Conservation (phyloP, 1,140 invertebrate genomes). For the Mya arenaria region DNA sequence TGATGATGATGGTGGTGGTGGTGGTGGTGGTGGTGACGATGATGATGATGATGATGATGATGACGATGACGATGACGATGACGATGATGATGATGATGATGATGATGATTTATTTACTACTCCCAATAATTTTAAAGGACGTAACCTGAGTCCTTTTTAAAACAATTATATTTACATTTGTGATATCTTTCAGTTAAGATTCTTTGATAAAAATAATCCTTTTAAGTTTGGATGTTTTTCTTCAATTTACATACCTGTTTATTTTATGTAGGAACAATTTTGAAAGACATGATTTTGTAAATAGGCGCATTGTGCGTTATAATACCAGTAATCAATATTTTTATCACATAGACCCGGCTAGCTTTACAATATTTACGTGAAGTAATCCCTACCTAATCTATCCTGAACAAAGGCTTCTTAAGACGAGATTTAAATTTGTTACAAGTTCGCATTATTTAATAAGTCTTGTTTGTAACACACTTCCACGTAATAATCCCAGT, state of each 20-base stretch:
- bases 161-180: not conserved
- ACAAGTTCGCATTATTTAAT: too few species aligned
- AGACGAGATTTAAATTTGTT: too few species aligned
- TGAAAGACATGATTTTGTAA: too few species aligned
- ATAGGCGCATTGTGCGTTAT: too few species aligned
- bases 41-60: slow-evolving; percentile 51
- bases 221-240: not conserved
- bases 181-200: not conserved
- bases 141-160: not conserved
- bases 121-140: not conserved
- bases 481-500: too few species aligned
- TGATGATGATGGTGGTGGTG: slow-evolving; percentile 74
- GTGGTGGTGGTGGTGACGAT: slow-evolving; percentile 36
- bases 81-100: not conserved
- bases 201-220: not conserved
- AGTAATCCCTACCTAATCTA: too few species aligned
- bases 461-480: too few species aligned
- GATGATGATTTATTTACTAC: not conserved
- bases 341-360: too few species aligned
- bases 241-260: not conserved
- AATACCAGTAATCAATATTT: too few species aligned
- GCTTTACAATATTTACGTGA: too few species aligned
- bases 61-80: not conserved
- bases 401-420: too few species aligned
- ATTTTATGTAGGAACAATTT: not conserved